Base-by-base conservation (phyloP, 2,888 invertebrate species). In the Cactoblastis cactorum region DNA sequence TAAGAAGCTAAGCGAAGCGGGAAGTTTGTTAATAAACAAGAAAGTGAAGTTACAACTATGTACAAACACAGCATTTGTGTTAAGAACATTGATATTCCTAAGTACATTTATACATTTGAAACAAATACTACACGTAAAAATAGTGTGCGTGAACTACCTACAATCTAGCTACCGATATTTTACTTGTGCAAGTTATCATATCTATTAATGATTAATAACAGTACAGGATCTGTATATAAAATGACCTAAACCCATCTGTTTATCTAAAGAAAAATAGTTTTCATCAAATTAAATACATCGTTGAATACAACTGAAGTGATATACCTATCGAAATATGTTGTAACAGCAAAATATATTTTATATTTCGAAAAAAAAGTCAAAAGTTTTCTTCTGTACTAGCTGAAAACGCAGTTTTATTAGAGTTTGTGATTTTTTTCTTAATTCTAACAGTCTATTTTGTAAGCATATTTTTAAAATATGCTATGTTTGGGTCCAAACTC, bases 1-100 rank as follows among this genome's bases (percentile, higher is more conserved):
- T 70, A 75, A 57, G 54, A 75, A 75, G 77, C 76, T 62, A 63
- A 76, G 83, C 82, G 50, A 83, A 81, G 84, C 83, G 56, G 71
- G 77, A 78, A 81, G 73, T 61, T 51, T 75, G 61, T 72, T 55
- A 68, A 66, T 55, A 65, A 63, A 65, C 60, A 62, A 64, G 47
- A 61, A 50, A 63, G 62, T 62, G 52, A 58, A 69, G 55, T 60
- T 55, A 45, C 60, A 51, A 57, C 58, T 53, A 61, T 56, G 56
- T 49, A 68, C 67, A 60, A 58, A 71, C 63, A 73, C 63, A 62
- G 70, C 65, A 53, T 28, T 55, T 46, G 58, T 59, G 45, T 52
- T 49, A 38, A 17, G 28, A 6, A 43, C 43, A 43, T 32, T 28
- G 43, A 43, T 43, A 15, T 28, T 28, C 28, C 43, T 43, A 28